These are phyloP conservation scores for Drosophila eugracilis DNA, from an alignment of 1,140 invertebrate species.

Conservation along the genomic window DNA sequence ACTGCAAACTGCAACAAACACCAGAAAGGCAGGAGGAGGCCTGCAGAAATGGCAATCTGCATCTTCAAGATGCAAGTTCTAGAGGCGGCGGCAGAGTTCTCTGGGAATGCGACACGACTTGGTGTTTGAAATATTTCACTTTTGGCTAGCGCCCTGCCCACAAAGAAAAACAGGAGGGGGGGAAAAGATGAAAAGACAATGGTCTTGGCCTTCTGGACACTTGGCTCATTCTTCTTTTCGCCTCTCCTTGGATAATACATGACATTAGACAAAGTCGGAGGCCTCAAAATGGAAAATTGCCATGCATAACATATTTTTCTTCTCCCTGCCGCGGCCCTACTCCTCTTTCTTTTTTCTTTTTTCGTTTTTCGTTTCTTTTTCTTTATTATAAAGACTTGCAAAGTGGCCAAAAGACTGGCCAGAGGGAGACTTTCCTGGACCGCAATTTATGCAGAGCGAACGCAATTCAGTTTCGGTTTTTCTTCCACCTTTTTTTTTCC, in stretches of 20 bases:
- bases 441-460: slow-evolving; percentile 75
- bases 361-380: slow-evolving; percentile 27
- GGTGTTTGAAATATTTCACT: slow-evolving; percentile 81
- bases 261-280: slow-evolving; percentile 68
- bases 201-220: slow-evolving; percentile 25
- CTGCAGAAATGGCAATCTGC: slow-evolving; percentile 24
- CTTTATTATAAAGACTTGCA: slow-evolving; percentile 71
- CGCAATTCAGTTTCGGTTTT: slow-evolving; percentile 70
- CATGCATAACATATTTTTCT: slow-evolving; percentile 76
- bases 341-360: not conserved
- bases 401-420: slow-evolving; percentile 43
- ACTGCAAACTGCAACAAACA: too few relatives aligned
- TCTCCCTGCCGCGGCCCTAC: slow-evolving; percentile 15
- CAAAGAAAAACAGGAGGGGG: slow-evolving; percentile 1
- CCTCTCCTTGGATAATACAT: slow-evolving; percentile 56
- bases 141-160: slow-evolving; percentile 61
- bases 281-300: slow-evolving; percentile 81
- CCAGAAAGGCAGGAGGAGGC: slow-evolving; percentile 5
- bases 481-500: slow-evolving; percentile 13
- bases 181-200: slow-evolving; percentile 59
- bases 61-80: slow-evolving; percentile 19
- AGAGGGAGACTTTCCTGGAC: slow-evolving; percentile 2
- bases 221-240: slow-evolving; percentile 8
- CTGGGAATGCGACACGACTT: slow-evolving; percentile 46
- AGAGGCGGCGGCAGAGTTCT: slow-evolving; percentile 14